Evolutionary conservation across 1,140 invertebrate genomes (phyloP), one percentile per base, ranked within the genome.

Genomic region (Drosophila bifasciata): DNA sequence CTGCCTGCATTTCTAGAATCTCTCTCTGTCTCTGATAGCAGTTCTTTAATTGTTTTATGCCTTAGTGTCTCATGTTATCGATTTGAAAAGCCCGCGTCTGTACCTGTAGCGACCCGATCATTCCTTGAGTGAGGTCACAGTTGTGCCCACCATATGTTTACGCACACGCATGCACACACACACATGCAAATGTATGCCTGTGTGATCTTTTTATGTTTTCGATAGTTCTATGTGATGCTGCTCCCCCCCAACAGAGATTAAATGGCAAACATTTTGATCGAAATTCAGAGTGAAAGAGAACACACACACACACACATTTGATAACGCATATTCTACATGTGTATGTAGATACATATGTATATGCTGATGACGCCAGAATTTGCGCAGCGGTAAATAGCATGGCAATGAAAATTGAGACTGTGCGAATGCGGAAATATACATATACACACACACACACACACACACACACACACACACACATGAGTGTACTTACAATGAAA

Each of bases 351-450:
- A 36, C 28, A 28, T 28, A 28, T 28, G 8, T 11, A 11, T 5
- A 36, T 36, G 11, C 32, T 13, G 32, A 36, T 36, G 60, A 32
- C 43, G 62, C 59, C 41, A 68, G 63, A 64, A 64, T 68, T 68
- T 68, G 62, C 64, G 64, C 64, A 68, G 64, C 49, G 64, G 40
- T 50, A 67, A 68, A 68, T 68, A 63, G 49, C 62, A 46, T 68
- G 64, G 41, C 64, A 49, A 45, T 68, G 64, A 68, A 68, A 46
- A 21, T n/a, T n/a, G n/a, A n/a, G n/a, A n/a, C n/a, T 28, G 16
- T 2, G 64, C 44, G 28, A 67, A 67, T 53, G 63, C 63, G 63
- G 63, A 67, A 36, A 36, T 36, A 36, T 13, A 36, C 4, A 13
- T 13, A 36, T 11, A 13, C 32, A 13, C 11, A 36, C 32, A 11